Conservation (phyloP, 2,797 vertebrate species). For the Rhabdomys pumilio region DNA sequence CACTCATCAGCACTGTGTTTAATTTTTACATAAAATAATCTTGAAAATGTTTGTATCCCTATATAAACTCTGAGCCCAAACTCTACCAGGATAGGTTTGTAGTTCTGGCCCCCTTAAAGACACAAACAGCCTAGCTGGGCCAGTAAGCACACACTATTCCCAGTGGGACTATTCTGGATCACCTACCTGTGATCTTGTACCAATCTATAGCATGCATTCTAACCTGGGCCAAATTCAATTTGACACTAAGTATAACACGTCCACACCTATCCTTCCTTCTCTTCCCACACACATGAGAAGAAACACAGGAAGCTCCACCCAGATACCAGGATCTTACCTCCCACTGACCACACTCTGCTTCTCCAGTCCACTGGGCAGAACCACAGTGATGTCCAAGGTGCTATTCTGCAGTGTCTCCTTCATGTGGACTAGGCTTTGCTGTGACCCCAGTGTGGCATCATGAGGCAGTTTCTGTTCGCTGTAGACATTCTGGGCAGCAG, state of each 20-base stretch:
- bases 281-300: too few species aligned
- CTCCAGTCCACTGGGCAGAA: slow-evolving; percentile 92
- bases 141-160: neutral
- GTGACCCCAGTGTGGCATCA: slow-evolving; percentile 86
- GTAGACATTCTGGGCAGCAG: slow-evolving; percentile 87
- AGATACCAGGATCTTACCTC: slow-evolving; percentile 89
- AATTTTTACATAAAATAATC: neutral
- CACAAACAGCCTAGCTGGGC: accelerated
- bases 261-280: too few species aligned
- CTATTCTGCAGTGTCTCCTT: slow-evolving; percentile 93
- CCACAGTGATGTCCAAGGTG: slow-evolving; percentile 90
- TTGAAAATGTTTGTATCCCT: accelerated
- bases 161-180: neutral
- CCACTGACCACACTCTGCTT: slow-evolving; percentile 91
- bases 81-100: accelerated
- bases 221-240: neutral
- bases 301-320: accelerated
- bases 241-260: neutral
- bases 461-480: slow-evolving; percentile 87
- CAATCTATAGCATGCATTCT: neutral
- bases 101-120: neutral
- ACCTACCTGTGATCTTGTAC: too few species aligned
- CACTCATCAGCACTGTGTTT: neutral
- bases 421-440: slow-evolving; percentile 87
- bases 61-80: neutral